Evolutionary conservation across 2,797 vertebrate species (phyloP).

Genomic region (Etheostoma perlongum): DNA sequence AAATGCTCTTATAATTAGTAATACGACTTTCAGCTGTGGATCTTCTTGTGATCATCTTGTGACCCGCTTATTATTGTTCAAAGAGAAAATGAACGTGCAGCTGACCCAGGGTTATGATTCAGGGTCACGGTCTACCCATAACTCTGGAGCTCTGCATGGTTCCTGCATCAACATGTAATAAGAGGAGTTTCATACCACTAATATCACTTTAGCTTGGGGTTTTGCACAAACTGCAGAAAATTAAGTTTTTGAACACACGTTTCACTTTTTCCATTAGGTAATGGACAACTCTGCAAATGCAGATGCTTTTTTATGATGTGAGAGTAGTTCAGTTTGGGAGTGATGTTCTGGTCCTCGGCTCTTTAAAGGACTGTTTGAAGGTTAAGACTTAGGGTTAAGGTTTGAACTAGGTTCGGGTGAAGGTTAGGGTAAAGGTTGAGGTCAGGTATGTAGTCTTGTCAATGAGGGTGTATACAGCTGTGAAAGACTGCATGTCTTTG

Average conservation of each 20-base stretch:
- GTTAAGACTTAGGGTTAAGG: not conserved
- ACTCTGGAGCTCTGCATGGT: not conserved
- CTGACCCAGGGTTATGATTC: not conserved
- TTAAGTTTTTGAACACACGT: not conserved
- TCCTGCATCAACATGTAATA: slow-evolving; percentile 19
- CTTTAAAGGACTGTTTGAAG: not conserved
- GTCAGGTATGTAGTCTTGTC: not conserved
- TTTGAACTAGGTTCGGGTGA: not conserved
- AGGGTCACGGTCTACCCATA: not conserved
- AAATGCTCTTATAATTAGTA: too few species aligned
- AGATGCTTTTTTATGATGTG: slow-evolving; percentile 5
- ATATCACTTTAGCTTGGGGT: slow-evolving; percentile 28
- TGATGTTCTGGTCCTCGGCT: not conserved
- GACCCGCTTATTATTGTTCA: not conserved
- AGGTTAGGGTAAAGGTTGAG: not conserved
- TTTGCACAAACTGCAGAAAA: slow-evolving; percentile 35
- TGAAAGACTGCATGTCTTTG: not conserved
- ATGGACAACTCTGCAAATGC: slow-evolving; percentile 12
- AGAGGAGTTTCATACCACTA: slow-evolving; percentile 32
- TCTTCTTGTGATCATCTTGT: too few species aligned
- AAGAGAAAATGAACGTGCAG: not conserved
- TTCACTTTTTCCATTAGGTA: slow-evolving; percentile 60
- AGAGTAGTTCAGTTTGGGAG: not conserved
- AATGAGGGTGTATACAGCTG: not conserved
- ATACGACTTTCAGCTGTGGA: too few species aligned